These are phyloP conservation scores for Scolopax mira DNA, from an alignment of 2,113 vertebrate species.

Conservation along the genomic window DNA sequence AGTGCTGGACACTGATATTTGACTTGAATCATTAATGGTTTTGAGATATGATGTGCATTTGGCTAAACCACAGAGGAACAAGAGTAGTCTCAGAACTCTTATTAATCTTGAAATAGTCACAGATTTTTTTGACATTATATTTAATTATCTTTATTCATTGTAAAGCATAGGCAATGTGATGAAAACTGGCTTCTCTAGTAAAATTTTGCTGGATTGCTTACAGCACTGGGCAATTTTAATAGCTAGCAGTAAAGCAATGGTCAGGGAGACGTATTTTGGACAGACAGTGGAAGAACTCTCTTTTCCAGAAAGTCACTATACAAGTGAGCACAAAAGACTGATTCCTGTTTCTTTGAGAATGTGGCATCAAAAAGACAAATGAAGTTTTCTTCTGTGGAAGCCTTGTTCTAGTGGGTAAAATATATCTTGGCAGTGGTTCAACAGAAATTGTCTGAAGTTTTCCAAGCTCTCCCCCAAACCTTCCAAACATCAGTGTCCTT, in stretches of 20 bases:
- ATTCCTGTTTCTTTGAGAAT: not conserved
- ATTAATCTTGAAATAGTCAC: not conserved
- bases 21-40: not conserved
- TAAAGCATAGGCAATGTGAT: not conserved
- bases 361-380: not conserved
- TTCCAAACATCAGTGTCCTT: not conserved
- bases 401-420: not conserved
- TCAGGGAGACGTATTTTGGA: not conserved
- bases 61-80: not conserved
- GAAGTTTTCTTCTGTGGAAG: not conserved
- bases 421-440: not conserved
- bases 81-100: not conserved
- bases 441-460: not conserved
- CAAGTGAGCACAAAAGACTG: not conserved
- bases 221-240: not conserved
- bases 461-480: not conserved
- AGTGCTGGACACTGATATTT: not conserved
- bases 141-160: not conserved
- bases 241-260: not conserved
- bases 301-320: not conserved
- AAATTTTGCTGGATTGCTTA: not conserved
- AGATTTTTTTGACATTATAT: not conserved
- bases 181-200: not conserved
- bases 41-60: not conserved
- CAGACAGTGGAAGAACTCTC: not conserved